Conservation (phyloP, 37 sponge, comb jelly and placozoan species). For the Oopsacas minuta region DNA sequence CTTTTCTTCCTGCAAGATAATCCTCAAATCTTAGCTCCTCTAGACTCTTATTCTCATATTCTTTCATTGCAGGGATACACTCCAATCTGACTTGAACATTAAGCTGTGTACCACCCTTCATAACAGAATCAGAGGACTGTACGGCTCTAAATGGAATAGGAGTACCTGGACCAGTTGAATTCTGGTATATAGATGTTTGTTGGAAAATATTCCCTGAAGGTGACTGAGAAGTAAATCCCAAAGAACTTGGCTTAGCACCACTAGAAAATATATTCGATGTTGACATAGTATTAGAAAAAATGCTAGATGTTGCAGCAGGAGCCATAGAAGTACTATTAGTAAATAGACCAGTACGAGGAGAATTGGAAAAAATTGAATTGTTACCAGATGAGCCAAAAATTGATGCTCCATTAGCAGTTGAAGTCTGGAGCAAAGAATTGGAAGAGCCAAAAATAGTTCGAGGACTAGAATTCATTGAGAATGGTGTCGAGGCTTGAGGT, state of each 20-base stretch:
- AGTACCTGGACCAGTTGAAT: background rate
- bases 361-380: background rate
- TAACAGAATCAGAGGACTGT: slow-evolving; percentile 39
- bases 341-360: background rate
- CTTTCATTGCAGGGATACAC: slow-evolving; percentile 60
- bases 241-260: background rate
- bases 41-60: slow-evolving; percentile 57
- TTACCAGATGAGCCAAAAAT: background rate
- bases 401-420: no score
- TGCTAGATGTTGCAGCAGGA: background rate
- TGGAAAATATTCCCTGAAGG: background rate
- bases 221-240: background rate
- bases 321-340: background rate
- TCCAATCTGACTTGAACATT: slow-evolving; percentile 45
- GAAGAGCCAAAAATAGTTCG: background rate
- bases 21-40: slow-evolving; percentile 81
- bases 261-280: background rate
- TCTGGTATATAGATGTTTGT: background rate
- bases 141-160: slow-evolving; percentile 14
- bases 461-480: background rate
- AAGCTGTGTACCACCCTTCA: slow-evolving; percentile 32
- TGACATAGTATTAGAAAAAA: background rate
- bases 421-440: background rate
- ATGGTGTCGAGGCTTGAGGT: no score
- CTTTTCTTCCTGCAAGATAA: slow-evolving; percentile 58